Conservation (phyloP, 1,140 invertebrate species). For the Cylas formicarius region DNA sequence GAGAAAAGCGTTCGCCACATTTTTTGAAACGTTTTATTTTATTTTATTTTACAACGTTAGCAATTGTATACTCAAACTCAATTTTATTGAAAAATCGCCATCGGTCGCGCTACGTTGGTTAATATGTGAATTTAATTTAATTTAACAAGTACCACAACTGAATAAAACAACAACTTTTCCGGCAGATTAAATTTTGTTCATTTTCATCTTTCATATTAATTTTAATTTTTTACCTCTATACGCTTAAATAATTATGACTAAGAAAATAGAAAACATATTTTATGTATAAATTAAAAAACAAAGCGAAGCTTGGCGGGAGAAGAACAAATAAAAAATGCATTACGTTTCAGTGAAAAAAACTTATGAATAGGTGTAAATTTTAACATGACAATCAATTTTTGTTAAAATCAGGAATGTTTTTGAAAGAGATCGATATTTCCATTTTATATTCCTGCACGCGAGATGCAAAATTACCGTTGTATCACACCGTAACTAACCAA, state of each 20-base stretch:
- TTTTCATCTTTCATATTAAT: not conserved
- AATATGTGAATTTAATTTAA: too few species aligned
- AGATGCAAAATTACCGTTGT: not conserved
- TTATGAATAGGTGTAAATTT: slow-evolving; percentile 15
- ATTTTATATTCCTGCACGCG: slow-evolving; percentile 1
- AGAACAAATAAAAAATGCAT: slow-evolving; percentile 5
- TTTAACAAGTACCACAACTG: too few species aligned
- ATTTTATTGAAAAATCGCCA: too few species aligned
- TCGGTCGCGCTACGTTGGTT: too few species aligned
- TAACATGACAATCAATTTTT: slow-evolving; percentile 14
- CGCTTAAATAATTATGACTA: not conserved
- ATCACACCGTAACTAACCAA: not conserved
- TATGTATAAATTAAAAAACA: not conserved
- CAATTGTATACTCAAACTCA: too few species aligned
- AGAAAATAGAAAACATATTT: not conserved
- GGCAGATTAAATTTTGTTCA: not conserved
- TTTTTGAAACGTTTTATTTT: too few species aligned
- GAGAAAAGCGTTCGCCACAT: too few species aligned
- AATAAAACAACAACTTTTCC: not conserved
- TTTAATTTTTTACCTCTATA: not conserved
- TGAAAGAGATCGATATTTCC: not conserved
- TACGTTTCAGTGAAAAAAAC: slow-evolving; percentile 3
- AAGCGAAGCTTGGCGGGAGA: not conserved
- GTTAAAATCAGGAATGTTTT: not conserved
- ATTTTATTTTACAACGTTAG: too few species aligned